These are phyloP conservation scores for Sclerurus mexicanus DNA, from an alignment of 2,113 vertebrate genomes.

Conservation along the genomic window DNA sequence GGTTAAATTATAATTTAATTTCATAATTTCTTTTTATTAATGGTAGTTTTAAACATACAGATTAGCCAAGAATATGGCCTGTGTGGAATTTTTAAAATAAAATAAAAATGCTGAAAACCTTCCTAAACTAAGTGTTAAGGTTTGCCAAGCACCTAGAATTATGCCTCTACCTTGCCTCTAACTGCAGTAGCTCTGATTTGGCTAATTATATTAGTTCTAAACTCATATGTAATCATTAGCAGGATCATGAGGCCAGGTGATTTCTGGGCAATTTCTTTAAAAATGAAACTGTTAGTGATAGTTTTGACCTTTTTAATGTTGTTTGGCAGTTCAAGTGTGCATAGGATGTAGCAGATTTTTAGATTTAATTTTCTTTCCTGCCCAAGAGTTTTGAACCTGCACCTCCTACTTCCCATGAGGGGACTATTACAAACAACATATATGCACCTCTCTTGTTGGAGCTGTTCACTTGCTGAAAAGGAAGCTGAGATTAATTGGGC, in stretches of 20 bases:
- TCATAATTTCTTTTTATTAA: not conserved
- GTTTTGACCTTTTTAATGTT: not conserved
- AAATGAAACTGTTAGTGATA: not conserved
- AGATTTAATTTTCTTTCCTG: not conserved
- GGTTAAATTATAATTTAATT: not conserved
- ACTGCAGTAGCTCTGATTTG: not conserved
- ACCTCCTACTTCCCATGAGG: not conserved
- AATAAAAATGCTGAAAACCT: not conserved
- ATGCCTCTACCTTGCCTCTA: not conserved
- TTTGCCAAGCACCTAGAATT: not conserved
- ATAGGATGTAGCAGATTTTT: not conserved
- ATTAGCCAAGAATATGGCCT: not conserved
- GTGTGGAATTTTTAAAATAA: not conserved
- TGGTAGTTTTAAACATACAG: not conserved
- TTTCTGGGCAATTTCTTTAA: not conserved
- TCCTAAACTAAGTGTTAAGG: not conserved
- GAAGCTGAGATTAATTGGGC: constrained; percentile 9
- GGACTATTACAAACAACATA: not conserved
- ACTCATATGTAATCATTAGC: not conserved
- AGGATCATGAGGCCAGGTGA: not conserved
- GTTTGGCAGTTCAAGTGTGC: not conserved
- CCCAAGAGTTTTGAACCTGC: not conserved
- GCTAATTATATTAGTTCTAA: not conserved
- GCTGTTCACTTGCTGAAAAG: not conserved
- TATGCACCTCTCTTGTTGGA: not conserved